Evolutionary conservation across 2,888 invertebrate genomes (phyloP).

Genomic region (Erynnis tages): DNA sequence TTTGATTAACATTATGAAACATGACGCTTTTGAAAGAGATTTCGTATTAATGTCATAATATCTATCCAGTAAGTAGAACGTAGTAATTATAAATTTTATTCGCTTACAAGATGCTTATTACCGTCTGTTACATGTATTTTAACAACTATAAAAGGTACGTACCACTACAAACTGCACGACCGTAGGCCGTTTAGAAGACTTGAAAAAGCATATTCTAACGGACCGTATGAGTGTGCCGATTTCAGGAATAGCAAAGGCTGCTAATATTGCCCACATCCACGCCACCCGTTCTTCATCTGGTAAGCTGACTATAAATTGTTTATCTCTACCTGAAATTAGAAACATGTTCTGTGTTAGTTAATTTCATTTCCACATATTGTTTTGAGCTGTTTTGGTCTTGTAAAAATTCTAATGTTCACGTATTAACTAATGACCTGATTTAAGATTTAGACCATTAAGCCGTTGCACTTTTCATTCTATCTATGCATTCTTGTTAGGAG

Average conservation of each 20-base stretch:
- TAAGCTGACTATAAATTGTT: slow-evolving; percentile 89
- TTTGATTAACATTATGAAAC: too few species aligned
- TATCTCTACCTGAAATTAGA: slow-evolving; percentile 86
- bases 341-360: neutral
- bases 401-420: too few species aligned
- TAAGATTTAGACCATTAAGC: too few species aligned
- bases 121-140: neutral
- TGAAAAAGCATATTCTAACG: slow-evolving; percentile 93
- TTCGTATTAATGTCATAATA: too few species aligned
- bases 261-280: slow-evolving; percentile 95
- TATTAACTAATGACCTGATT: too few species aligned
- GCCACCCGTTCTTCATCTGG: slow-evolving; percentile 93
- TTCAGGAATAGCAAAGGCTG: slow-evolving; percentile 94
- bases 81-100: too few species aligned
- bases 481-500: too few species aligned
- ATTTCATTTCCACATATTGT: neutral
- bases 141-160: slow-evolving; percentile 37
- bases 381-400: too few species aligned
- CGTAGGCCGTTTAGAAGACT: slow-evolving; percentile 89
- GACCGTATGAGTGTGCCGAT: slow-evolving; percentile 92
- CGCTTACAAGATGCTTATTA: neutral
- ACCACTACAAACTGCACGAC: slow-evolving; percentile 77
- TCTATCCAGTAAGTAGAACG: too few species aligned
- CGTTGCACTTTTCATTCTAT: too few species aligned
- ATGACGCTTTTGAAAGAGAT: too few species aligned